Base-by-base conservation (phyloP, 1,140 invertebrate genomes). In the Lepidurus apus region DNA sequence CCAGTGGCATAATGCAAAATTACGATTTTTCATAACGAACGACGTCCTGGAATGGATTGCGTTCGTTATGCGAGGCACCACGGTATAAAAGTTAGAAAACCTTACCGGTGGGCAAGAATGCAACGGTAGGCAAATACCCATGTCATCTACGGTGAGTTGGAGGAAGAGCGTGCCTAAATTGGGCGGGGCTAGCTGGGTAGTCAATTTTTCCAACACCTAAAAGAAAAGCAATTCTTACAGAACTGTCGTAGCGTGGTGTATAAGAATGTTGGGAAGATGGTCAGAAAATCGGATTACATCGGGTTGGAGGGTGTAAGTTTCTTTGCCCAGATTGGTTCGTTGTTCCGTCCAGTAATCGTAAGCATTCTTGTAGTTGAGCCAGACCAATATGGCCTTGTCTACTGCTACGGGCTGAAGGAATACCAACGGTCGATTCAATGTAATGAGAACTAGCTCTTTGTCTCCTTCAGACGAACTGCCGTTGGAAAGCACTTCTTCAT, bases 321-420 rank as follows among this genome's bases (percentile, higher is more conserved):
- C 93, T 81, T 92, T 93, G 82, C 94, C 96, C 1, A 96, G 86
- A 83, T 91, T 94, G 0, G 93, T 90, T 26, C 96, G 86, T 85
- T 98, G 97, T 84, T 98, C 96, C 81, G 95, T 97, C 96, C 97
- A 99, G 86, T 98, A 98, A 84, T 98, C 96, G 83, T 98, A 98
- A 0, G 97, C 96, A 86, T 98, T 98, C 86, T 98, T 98, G 84
- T 98, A 99, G 86, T 98, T 98, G 73, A 98, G 86, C 96, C 96
- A 98, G 9, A 98, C 96, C 1, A 98, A 88, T 80, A 99, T 97
- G 42, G 96, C 96, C 85, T 95, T 94, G 85, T 99, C 97, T 53
- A 99, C 93, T 5, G 97, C 96, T 82, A 96, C 90, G 0, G 97
- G 97, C 86, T 98, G 96, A 47, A 98, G 92, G 84, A 97, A 98